phyloP scores from a whole-genome alignment of 2,888 invertebrate species.

The Euphydryas editha region DNA sequence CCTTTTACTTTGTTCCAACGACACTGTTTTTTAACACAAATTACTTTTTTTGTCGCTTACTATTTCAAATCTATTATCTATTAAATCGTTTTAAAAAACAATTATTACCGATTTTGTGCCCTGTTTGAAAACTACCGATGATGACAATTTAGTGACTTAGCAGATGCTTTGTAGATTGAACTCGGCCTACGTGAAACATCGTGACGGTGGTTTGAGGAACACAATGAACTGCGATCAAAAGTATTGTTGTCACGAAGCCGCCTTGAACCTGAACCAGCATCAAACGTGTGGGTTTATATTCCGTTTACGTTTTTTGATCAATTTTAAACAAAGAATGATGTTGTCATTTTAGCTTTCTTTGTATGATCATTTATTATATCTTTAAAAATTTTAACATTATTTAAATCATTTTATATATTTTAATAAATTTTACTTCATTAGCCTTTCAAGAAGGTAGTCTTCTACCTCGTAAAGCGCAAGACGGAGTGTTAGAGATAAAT shows the following conservation, averaged over 20 bases:
- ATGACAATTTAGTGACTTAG: slow-evolving; percentile 7
- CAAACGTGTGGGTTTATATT: slow-evolving; percentile 24
- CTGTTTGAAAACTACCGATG: not conserved
- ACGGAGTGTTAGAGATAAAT: too few species aligned
- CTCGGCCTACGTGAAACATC: slow-evolving; percentile 19
- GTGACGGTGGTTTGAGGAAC: slow-evolving; percentile 29
- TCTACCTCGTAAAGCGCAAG: not conserved
- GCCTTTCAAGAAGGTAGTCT: not conserved
- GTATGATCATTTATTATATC: too few species aligned
- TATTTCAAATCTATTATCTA: not conserved
- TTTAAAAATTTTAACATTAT: too few species aligned
- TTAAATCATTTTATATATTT: not conserved
- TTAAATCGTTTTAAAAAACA: not conserved
- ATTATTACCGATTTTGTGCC: not conserved
- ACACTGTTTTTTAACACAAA: not conserved
- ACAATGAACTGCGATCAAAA: slow-evolving; percentile 27
- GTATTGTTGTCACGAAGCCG: slow-evolving; percentile 41
- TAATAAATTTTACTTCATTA: not conserved
- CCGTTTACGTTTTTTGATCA: not conserved
- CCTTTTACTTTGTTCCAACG: not conserved
- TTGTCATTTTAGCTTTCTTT: too few species aligned
- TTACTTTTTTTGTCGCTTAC: not conserved
- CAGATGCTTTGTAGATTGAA: slow-evolving; percentile 10
- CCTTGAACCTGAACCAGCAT: slow-evolving; percentile 43
- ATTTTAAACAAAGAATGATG: not conserved